These are phyloP conservation scores for Mylabris sibirica DNA, from an alignment of 2,888 invertebrate genomes.

Conservation along the genomic window DNA sequence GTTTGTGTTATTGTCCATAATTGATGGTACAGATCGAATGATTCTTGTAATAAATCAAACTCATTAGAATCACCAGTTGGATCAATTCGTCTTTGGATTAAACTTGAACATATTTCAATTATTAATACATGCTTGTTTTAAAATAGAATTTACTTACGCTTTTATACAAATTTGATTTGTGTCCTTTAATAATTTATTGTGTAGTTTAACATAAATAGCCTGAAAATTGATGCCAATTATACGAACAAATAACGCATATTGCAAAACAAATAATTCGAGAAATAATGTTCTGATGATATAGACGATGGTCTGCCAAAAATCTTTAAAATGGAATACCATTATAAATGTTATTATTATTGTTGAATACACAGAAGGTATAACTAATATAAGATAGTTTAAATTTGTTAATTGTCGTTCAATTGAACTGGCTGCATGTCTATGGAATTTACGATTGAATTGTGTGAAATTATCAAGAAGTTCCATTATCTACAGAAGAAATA, in stretches of 20 bases:
- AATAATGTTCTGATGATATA: no score
- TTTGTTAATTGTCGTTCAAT: background rate
- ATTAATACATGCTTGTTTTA: no score
- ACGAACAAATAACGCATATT: no score
- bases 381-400: background rate
- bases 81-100: background rate
- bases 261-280: no score
- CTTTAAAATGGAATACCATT: no score
- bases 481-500: background rate
- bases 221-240: no score
- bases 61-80: background rate
- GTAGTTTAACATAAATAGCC: no score
- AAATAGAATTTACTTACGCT: no score
- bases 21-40: background rate
- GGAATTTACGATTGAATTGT: background rate
- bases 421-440: no score
- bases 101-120: background rate
- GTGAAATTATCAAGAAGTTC: background rate
- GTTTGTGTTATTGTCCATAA: constrained; percentile 5
- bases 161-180: no score
- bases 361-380: background rate
- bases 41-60: background rate
- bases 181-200: no score
- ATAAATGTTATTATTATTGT: background rate
- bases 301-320: no score